These are phyloP conservation scores for Scolopax mira DNA, from an alignment of 2,113 vertebrate genomes.

Conservation along the genomic window DNA sequence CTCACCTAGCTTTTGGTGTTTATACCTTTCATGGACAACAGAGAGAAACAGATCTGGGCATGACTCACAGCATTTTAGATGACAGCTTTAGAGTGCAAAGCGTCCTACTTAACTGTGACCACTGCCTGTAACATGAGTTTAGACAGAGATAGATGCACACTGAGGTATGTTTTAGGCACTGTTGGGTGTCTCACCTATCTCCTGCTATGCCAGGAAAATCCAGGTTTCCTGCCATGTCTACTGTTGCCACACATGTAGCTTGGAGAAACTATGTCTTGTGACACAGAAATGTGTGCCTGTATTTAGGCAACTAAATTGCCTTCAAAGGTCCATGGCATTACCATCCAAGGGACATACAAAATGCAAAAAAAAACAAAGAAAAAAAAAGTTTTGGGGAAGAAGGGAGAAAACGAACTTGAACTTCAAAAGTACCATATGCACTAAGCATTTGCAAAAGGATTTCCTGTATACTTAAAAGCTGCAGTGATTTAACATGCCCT, in stretches of 20 bases:
- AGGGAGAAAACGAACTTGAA: constrained; percentile 13
- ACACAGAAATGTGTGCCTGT: background rate
- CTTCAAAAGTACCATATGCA: constrained; percentile 67
- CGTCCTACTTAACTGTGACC: background rate
- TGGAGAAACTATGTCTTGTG: background rate
- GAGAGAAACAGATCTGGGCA: background rate
- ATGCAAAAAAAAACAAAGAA: constrained; percentile 39
- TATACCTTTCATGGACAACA: background rate
- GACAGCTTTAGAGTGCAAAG: background rate
- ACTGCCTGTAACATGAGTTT: accelerated
- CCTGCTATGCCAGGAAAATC: background rate
- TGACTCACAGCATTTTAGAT: background rate
- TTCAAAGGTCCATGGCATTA: constrained; percentile 17
- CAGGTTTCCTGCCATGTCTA: background rate
- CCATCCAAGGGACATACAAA: constrained; percentile 23
- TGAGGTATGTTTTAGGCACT: background rate
- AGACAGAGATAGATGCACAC: background rate
- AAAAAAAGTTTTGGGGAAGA: background rate
- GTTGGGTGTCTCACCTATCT: background rate
- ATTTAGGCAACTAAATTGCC: background rate
- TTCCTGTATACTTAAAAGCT: constrained; percentile 60
- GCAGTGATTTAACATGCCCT: constrained; percentile 42
- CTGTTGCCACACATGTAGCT: accelerated
- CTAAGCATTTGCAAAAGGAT: constrained; percentile 51
- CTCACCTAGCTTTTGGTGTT: background rate